Conservation (phyloP, 1,140 invertebrate species). For the Neocloeon triangulifer region DNA sequence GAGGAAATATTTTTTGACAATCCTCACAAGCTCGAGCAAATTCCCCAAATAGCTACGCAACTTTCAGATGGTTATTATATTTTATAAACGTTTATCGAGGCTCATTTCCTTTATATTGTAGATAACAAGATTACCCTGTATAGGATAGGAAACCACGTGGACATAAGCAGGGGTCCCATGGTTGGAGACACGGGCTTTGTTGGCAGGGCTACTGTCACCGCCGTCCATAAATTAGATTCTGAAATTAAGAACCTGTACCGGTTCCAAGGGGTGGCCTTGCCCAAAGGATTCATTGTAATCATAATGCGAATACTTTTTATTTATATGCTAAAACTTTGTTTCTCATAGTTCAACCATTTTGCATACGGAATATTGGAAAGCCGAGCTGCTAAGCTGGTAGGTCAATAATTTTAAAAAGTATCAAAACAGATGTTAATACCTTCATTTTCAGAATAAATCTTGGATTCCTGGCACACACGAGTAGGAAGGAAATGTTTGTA, state of each 20-base stretch:
- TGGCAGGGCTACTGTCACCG: conserved; percentile 44
- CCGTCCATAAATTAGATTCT: conserved; percentile 40
- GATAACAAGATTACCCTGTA: conserved; percentile 49
- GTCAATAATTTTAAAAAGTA: too few relatives aligned
- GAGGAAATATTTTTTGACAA: conserved; percentile 71
- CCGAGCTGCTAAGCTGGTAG: conserved; percentile 46
- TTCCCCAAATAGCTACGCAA: conserved; percentile 46
- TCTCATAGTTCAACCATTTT: conserved; percentile 48
- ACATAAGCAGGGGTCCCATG: conserved; percentile 80
- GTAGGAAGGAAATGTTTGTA: too few relatives aligned
- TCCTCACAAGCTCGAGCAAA: conserved; percentile 55
- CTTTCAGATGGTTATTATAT: background rate
- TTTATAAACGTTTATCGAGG: background rate
- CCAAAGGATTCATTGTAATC: conserved; percentile 34
- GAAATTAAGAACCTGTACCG: conserved; percentile 40
- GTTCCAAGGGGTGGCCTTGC: conserved; percentile 75
- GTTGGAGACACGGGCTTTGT: conserved; percentile 50
- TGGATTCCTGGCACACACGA: too few relatives aligned
- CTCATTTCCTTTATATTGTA: conserved; percentile 8
- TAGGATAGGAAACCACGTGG: conserved; percentile 60
- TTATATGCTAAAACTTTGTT: conserved; percentile 8
- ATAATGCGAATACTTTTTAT: too few relatives aligned
- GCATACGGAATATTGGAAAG: conserved; percentile 52
- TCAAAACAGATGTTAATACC: too few relatives aligned
- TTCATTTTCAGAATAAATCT: too few relatives aligned